Evolutionary conservation across 2,113 vertebrate genomes (phyloP), one percentile per base, ranked within the genome.

Genomic region (Cromileptes altivelis): DNA sequence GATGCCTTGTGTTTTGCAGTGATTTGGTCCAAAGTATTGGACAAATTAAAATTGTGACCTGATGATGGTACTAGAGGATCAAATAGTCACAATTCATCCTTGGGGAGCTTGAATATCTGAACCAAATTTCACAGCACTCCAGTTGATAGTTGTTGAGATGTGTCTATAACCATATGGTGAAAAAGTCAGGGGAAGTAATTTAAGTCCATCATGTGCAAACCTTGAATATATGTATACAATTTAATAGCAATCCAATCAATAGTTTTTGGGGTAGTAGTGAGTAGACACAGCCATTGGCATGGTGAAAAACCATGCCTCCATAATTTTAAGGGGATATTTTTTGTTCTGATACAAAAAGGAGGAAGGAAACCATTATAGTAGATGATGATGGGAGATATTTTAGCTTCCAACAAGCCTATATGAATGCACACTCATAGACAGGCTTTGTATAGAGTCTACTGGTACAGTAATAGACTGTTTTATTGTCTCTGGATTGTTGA

Each of bases 401-500:
- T 30, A 78, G 65, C 75, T 64, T 53, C 55, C 13, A 49, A 27
- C 49, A 27, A 27, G 53, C 42, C 30, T 56, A 12, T 23, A 18
- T 19, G 70, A 67, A 70, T 55, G 30, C 30, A 69, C 50, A 33
- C 27, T 37, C 18, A 73, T 50, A 76, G 55, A 70, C 53, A 65
- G 47, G 42, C 58, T 81, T 61, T 64, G 64, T 78, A 23, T 57
- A 19, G 9, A 57, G 49, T 75, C 47, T 18, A 21, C 18, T 4
- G 14, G 3, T 63, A 15, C 30, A 47, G 27, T 72, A 71, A 82
- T 73, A 64, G 60, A 78, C 64, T 62, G 25, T 80, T 86, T 81
- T 70, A 88, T 87, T 78, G 78, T 80, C 33, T 75, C 56, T 72
- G 47, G 80, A n/a, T 63, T 76, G 73, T 81, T 88, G 79, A 84